Evolutionary conservation across 2,797 vertebrate species (phyloP).

Genomic region (Thripadectes ignobilis): DNA sequence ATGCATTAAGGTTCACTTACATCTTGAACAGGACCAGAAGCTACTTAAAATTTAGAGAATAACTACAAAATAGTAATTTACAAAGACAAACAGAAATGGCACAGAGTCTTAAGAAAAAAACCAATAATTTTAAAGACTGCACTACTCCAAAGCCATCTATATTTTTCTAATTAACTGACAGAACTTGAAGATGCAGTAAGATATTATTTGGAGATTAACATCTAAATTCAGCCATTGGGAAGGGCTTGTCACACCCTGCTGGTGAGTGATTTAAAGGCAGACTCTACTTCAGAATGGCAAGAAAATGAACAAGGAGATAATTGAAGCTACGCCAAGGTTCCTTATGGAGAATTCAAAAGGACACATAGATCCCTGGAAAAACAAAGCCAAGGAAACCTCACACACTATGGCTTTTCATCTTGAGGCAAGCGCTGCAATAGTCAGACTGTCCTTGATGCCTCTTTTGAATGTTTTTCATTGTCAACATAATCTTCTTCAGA

Average conservation of each 20-base stretch:
- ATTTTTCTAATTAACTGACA: background rate
- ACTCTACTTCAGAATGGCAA: background rate
- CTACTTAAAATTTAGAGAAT: background rate
- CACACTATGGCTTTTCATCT: background rate
- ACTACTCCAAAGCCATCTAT: background rate
- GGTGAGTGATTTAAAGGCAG: background rate
- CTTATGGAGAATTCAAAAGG: background rate
- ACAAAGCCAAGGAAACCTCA: rapidly evolving
- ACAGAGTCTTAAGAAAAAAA: background rate
- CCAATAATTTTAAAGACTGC: background rate
- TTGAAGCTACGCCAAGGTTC: background rate
- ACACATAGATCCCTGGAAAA: background rate
- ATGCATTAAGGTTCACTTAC: background rate
- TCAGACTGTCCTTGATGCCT: background rate
- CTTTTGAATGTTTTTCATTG: background rate
- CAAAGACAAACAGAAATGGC: background rate
- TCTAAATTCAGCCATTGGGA: background rate
- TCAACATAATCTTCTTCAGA: background rate
- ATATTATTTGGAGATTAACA: background rate
- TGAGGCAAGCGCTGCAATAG: background rate
- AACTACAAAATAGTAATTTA: background rate
- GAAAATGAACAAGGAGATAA: background rate
- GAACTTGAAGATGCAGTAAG: background rate
- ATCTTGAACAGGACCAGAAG: background rate
- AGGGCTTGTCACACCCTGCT: background rate